These are phyloP conservation scores for Melanerpes formicivorus DNA, from an alignment of 2,113 vertebrate species.

Conservation along the genomic window DNA sequence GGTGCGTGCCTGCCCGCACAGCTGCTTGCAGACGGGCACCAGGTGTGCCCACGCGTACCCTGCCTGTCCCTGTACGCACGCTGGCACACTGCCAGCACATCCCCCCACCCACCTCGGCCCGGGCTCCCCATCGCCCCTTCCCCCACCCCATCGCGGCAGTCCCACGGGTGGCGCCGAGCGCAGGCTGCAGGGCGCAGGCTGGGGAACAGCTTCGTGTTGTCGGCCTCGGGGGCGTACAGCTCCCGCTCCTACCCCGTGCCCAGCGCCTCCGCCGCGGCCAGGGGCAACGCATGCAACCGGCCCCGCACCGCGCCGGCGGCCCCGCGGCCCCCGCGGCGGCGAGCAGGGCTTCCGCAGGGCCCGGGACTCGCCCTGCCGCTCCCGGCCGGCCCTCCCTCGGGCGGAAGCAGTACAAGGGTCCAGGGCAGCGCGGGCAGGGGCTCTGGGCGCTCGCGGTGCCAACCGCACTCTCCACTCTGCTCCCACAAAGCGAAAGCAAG, in stretches of 20 bases:
- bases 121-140: too few relatives aligned
- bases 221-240: constrained; percentile 23
- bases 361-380: not conserved
- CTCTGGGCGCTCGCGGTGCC: constrained; percentile 24
- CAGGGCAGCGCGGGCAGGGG: constrained; percentile 2
- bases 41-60: too few relatives aligned
- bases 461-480: constrained; percentile 66
- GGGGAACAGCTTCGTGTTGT: constrained; percentile 63
- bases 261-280: not conserved
- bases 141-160: too few relatives aligned
- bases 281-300: constrained; percentile 21
- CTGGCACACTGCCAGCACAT: too few relatives aligned
- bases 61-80: too few relatives aligned
- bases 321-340: not conserved
- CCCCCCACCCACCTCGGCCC: too few relatives aligned
- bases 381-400: not conserved
- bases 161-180: not conserved
- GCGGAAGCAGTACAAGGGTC: not conserved
- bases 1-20: too few relatives aligned
- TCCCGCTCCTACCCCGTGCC: not conserved
- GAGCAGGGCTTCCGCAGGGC: not conserved
- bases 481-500: constrained; percentile 89
- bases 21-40: too few relatives aligned
- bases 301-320: not conserved
- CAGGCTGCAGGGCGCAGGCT: not conserved